Base-by-base conservation (phyloP, 1,140 invertebrate species). In the Holotrichia oblita region DNA sequence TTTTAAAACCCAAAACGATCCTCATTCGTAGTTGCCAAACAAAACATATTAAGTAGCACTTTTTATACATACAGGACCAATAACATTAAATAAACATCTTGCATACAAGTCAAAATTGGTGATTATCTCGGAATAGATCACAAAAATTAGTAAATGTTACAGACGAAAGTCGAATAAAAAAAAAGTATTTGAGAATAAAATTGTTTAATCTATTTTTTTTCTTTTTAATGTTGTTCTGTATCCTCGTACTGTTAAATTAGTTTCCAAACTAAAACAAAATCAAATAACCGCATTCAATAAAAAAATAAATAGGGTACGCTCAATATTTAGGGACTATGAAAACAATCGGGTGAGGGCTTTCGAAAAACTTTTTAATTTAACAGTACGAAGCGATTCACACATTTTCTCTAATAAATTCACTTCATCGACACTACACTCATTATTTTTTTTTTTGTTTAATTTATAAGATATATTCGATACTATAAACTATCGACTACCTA, bases 391-490 rank as follows among this genome's bases (percentile, higher is more conserved):
- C 77, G 79, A 82, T 82, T 79, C 80, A 83, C 82, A 84, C 81
- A 55, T 74, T 34, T 34, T 40, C 48, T 75, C 77, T 75, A 40
- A 34, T 72, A 40, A 40, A 69, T 20, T 83, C 84, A 83, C 83
- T 84, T 81, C 84, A 84, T 81, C 82, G 81, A 85, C 79, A 85
- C 85, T 86, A 86, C 84, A 85, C 84, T 82, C 83, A 83, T 79
- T n/a, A n/a, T n/a, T n/a, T 82, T 83, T 85, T 83, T 83, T 79
- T 69, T 24, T 69, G 83, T 84, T 83, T 83, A 78, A 74, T 78
- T 81, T 81, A 81, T 79, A 83, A 78, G 79, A 83, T 83, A 84
- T 84, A 85, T 83, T 84, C 82, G 82, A 84, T 80, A 83, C 82
- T 85, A 85, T 83, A 82, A 79, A 74, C 81, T 84, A 84, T 84